Evolutionary conservation across 2,888 invertebrate genomes (phyloP).

Genomic region (Athalia cordata): DNA sequence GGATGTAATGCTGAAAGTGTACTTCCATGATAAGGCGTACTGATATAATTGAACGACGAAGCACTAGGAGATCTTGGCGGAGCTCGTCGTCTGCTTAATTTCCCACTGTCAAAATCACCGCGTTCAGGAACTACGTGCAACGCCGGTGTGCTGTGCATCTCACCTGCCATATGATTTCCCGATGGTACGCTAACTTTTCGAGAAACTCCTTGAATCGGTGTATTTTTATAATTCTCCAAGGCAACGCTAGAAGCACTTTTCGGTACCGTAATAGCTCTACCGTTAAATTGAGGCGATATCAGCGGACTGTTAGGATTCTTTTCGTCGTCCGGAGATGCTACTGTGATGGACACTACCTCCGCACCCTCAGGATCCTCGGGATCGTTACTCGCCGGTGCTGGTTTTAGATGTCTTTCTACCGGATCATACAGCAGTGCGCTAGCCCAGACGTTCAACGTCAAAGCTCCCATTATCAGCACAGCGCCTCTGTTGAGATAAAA

Average conservation of each 20-base stretch:
- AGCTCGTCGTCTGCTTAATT: constrained; percentile 61
- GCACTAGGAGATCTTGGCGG: constrained; percentile 85
- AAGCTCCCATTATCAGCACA: constrained; percentile 86
- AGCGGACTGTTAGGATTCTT: constrained; percentile 56
- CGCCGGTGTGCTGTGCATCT: constrained; percentile 80
- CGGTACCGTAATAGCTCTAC: constrained; percentile 65
- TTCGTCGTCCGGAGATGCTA: constrained; percentile 65
- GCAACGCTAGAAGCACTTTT: constrained; percentile 84
- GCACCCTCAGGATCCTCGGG: constrained; percentile 68
- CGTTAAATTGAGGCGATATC: constrained; percentile 50
- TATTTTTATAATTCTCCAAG: constrained; percentile 76
- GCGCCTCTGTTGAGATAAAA: constrained; percentile 79
- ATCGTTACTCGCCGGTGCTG: constrained; percentile 69
- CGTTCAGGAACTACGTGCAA: constrained; percentile 84
- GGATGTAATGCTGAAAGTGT: constrained; percentile 84
- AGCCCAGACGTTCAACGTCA: constrained; percentile 89
- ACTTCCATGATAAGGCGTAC: constrained; percentile 90
- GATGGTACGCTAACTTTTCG: constrained; percentile 79
- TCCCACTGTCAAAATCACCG: constrained; percentile 67
- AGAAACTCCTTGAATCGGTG: constrained; percentile 74
- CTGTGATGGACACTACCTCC: constrained; percentile 63
- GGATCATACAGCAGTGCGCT: constrained; percentile 90
- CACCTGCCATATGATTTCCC: constrained; percentile 74
- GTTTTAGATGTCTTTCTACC: constrained; percentile 86
- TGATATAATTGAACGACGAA: constrained; percentile 89